Conservation (phyloP, 2,888 invertebrate genomes). For the Campoletis raptor region DNA sequence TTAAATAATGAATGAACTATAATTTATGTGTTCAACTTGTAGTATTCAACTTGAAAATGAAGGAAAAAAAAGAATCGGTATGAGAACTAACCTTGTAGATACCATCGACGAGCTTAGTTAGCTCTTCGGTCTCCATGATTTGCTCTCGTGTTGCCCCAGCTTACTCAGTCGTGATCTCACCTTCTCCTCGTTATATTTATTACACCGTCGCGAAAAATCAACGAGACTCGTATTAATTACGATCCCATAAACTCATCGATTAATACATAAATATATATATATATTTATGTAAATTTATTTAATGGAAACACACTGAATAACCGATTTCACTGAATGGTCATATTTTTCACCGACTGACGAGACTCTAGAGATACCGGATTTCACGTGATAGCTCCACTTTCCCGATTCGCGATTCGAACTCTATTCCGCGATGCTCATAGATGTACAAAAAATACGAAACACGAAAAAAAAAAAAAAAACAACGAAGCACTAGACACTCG, state of each 20-base stretch:
- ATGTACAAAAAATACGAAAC: slow-evolving; percentile 7
- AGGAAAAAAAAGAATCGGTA: slow-evolving; percentile 8
- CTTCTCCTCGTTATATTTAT: slow-evolving; percentile 54
- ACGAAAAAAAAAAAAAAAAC: slow-evolving; percentile 2
- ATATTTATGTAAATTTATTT: slow-evolving; percentile 5
- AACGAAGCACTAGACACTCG: slow-evolving; percentile 44
- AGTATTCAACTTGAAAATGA: slow-evolving; percentile 4
- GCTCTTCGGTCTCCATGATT: slow-evolving; percentile 94
- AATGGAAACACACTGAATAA: slow-evolving; percentile 22
- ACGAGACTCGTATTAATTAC: slow-evolving; percentile 16
- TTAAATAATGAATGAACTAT: not conserved
- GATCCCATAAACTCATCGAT: slow-evolving; percentile 9
- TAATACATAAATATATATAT: not conserved
- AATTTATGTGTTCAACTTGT: not conserved
- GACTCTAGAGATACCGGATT: slow-evolving; percentile 71
- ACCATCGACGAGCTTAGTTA: slow-evolving; percentile 95
- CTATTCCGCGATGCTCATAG: slow-evolving; percentile 23
- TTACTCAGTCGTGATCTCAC: slow-evolving; percentile 44
- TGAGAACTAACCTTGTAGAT: slow-evolving; percentile 92
- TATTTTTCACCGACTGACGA: slow-evolving; percentile 76
- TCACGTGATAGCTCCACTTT: slow-evolving; percentile 77
- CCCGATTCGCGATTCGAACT: slow-evolving; percentile 62
- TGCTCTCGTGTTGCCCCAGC: slow-evolving; percentile 68
- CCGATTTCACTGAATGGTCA: slow-evolving; percentile 81
- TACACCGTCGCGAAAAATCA: slow-evolving; percentile 9